phyloP scores from a whole-genome alignment of 2,888 invertebrate species.

The Pachydiplax longipennis region DNA sequence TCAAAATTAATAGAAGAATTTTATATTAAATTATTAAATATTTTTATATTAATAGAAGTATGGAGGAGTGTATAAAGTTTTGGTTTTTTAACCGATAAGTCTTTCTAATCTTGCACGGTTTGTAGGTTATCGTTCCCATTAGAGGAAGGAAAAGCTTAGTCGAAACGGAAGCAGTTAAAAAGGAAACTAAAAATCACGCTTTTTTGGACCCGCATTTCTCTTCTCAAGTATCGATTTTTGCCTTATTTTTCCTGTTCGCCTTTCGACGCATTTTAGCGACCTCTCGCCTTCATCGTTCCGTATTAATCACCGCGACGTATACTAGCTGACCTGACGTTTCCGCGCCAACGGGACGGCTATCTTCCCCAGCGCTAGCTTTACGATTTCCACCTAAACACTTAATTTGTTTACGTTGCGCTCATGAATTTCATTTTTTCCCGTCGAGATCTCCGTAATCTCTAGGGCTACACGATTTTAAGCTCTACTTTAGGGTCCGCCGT shows the following conservation, averaged over 20 bases:
- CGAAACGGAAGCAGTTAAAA: no score
- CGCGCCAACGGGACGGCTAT: not conserved
- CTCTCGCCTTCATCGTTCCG: not conserved
- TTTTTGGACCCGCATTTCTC: not conserved
- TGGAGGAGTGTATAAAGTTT: no score
- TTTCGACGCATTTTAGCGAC: not conserved
- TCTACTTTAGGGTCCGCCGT: no score
- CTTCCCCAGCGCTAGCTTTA: not conserved
- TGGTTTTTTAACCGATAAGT: no score
- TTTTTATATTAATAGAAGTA: no score
- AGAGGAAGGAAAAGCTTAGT: no score
- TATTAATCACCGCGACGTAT: not conserved
- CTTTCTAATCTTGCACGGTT: no score
- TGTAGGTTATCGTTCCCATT: no score
- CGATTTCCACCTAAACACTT: not conserved
- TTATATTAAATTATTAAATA: no score
- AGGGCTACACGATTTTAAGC: not conserved
- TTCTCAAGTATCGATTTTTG: not conserved
- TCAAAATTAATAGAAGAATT: no score
- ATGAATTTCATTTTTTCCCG: not conserved
- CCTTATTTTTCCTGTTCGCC: not conserved
- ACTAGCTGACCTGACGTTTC: not conserved
- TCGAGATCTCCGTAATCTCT: not conserved
- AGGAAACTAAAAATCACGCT: not conserved
- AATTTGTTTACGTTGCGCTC: not conserved